Evolutionary conservation across 2,797 vertebrate genomes (phyloP).

Genomic region (Cossypha niveicapilla): DNA sequence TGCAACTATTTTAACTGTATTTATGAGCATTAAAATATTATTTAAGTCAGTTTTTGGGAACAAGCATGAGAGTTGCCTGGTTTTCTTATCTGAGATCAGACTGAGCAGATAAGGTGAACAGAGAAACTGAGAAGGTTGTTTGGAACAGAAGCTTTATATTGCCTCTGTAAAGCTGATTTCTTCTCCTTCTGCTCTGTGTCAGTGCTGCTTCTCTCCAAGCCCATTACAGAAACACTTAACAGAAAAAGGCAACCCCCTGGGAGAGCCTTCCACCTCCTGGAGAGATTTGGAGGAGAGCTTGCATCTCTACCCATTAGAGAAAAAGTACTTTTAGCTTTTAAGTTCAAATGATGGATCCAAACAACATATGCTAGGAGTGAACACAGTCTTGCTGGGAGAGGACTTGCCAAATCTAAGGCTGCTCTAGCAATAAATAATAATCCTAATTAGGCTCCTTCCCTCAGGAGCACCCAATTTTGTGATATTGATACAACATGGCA

Average conservation of each 20-base stretch:
- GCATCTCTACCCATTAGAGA: constrained; percentile 30
- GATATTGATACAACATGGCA: neutral
- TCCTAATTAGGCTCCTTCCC: constrained; percentile 34
- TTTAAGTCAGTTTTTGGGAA: neutral
- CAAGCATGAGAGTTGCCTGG: neutral
- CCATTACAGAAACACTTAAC: constrained; percentile 56
- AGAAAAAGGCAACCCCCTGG: constrained; percentile 21
- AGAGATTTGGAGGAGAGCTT: constrained; percentile 36
- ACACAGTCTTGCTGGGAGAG: constrained; percentile 26
- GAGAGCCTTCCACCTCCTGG: constrained; percentile 40
- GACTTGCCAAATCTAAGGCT: constrained; percentile 36
- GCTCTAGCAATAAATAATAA: constrained; percentile 49
- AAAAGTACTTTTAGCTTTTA: constrained; percentile 48
- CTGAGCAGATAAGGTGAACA: neutral
- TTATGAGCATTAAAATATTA: neutral
- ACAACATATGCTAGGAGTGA: constrained; percentile 55
- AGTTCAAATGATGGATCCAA: constrained; percentile 45
- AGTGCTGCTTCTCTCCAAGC: neutral
- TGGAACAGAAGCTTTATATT: neutral
- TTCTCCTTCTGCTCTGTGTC: constrained; percentile 1
- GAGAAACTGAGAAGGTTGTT: neutral
- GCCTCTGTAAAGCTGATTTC: neutral
- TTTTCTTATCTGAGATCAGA: neutral
- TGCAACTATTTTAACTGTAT: neutral
- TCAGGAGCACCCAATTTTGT: constrained; percentile 16